Conservation (phyloP, 2,113 vertebrate genomes). For the Caretta caretta region DNA sequence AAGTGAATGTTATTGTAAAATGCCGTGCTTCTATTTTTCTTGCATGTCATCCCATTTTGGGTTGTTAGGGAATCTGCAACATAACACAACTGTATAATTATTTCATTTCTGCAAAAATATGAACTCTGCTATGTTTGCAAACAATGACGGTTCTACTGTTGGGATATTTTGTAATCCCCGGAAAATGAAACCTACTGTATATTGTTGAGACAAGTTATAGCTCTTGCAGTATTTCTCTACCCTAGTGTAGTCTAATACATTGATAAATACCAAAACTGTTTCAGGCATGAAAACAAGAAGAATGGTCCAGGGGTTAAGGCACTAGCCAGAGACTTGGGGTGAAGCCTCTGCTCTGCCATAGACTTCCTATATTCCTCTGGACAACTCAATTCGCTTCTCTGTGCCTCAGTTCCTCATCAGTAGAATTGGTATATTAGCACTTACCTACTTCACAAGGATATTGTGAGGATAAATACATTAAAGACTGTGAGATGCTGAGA, state of each 20-base stretch:
- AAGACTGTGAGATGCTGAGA: background rate
- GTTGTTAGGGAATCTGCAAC: background rate
- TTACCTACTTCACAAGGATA: background rate
- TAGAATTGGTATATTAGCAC: accelerated
- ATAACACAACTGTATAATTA: background rate
- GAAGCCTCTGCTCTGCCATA: accelerated
- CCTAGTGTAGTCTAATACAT: background rate
- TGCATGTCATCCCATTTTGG: background rate
- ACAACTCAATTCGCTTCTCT: background rate
- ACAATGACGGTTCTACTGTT: background rate
- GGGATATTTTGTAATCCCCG: background rate
- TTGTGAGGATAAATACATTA: background rate
- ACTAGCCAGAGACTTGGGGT: accelerated
- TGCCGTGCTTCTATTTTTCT: background rate
- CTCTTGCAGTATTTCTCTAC: too few relatives aligned
- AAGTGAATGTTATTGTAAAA: background rate
- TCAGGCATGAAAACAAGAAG: background rate
- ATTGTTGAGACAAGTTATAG: too few relatives aligned
- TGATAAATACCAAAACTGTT: background rate
- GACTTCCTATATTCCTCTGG: background rate
- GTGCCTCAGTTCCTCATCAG: background rate
- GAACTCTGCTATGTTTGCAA: background rate
- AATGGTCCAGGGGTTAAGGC: background rate
- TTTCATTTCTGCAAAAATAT: background rate
- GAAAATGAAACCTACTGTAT: background rate